Percentiles rank a stretch among this genome's conserved stretches.
phyloP scores from a whole-genome alignment of 2,888 invertebrate genomes.

The Hyposoter dolosus region DNA sequence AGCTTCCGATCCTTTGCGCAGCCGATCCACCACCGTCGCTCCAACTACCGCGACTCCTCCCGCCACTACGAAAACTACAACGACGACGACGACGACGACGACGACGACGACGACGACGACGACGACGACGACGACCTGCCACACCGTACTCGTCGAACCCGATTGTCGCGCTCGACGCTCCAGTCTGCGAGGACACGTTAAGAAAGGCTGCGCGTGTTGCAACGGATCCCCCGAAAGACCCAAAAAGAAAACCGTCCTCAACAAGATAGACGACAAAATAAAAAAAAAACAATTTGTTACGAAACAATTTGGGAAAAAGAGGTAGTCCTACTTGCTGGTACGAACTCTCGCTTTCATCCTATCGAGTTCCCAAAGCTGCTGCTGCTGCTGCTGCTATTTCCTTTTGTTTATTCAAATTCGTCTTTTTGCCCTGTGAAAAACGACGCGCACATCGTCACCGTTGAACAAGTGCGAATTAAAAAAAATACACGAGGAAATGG shows the following conservation, averaged over 20 bases:
- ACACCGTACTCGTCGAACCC: conserved; percentile 76
- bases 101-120: background rate
- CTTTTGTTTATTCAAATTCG: conserved; percentile 46
- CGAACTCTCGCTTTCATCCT: conserved; percentile 67
- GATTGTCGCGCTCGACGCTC: conserved; percentile 82
- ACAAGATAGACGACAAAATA: conserved; percentile 79
- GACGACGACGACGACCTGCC: conserved; percentile 60
- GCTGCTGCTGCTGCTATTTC: background rate
- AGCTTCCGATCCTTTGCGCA: conserved; percentile 80
- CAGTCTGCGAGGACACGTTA: conserved; percentile 87
- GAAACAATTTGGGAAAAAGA: conserved; percentile 82
- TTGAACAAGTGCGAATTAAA: too few species aligned
- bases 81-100: background rate
- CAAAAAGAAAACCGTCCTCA: conserved; percentile 83
- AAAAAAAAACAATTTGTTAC: conserved; percentile 78
- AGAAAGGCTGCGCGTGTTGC: conserved; percentile 87
- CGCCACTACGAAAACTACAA: too few species aligned
- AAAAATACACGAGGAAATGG: background rate
- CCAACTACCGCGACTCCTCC: background rate
- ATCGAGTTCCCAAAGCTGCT: background rate
- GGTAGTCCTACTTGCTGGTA: conserved; percentile 83
- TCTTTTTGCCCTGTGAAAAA: background rate
- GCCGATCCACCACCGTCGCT: conserved; percentile 70
- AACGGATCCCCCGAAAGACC: conserved; percentile 87
- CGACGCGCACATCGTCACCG: too few species aligned